Base-by-base conservation (phyloP, 2,113 vertebrate genomes). In the Athene cunicularia region DNA sequence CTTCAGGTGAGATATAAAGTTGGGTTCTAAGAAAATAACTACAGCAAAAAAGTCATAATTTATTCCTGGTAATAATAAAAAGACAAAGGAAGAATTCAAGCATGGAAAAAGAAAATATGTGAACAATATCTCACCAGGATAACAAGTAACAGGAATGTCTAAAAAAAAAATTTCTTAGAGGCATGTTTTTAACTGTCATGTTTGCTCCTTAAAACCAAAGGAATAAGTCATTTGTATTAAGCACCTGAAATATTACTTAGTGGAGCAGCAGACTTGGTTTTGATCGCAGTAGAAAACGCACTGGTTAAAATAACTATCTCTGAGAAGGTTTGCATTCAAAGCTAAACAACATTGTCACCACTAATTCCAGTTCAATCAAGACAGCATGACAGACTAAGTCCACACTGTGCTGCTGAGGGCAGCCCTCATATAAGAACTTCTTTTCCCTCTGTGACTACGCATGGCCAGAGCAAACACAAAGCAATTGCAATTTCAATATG, bases 161-260 rank as follows among this genome's bases (percentile, higher is more conserved):
- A 82, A 56, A 80, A 81, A 81, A 73, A 53, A 59, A 49, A 8
- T 50, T 90, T 60, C 81, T 89, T 23, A 76, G 79, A 87, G 92
- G 32, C 52, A 71, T 37, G 52, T 27, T 55, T 80, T 92, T 82
- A 92, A 92, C 47, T 79, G 53, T 49, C 70, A 86, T 37, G 53
- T 83, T 82, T 93, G 64, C 53, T 90, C 72, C 88, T 88, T 68
- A 91, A 88, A 95, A 88, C 37, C 19, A 68, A 80, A 94, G 47
- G 14, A 82, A 20, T 22, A 86, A 71, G 45, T 63, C 13, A 84
- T 80, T 73, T 80, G 39, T 89, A 88, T 50, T 82, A 93, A 94
- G 81, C 50, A 90, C 14, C 58, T 81, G 56, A 75, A 94, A 49
- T 74, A 67, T 13, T 45, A 73, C 73, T 86, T 37, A 73, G 26